Conservation (phyloP, 2,113 vertebrate genomes). For the Mirza zaza region DNA sequence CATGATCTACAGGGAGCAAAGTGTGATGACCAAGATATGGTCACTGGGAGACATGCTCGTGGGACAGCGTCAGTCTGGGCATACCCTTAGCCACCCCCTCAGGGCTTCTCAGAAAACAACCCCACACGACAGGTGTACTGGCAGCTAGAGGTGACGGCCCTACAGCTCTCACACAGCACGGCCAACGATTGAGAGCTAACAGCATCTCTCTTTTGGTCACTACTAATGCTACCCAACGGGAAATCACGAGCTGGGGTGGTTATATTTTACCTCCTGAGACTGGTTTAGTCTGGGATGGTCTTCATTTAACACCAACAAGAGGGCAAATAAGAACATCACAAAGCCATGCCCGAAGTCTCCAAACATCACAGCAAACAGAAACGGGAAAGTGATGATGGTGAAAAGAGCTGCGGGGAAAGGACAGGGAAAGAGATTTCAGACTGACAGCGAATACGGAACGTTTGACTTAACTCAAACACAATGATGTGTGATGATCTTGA, state of each 20-base stretch:
- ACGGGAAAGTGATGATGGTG: constrained; percentile 97
- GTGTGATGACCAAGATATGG: accelerated
- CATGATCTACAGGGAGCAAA: constrained; percentile 86
- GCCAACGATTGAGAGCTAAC: not conserved
- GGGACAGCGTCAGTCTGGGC: accelerated
- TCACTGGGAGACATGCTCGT: accelerated
- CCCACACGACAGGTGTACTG: not conserved
- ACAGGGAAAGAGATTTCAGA: not conserved
- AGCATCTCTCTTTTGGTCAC: not conserved
- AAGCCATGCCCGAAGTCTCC: constrained; percentile 96
- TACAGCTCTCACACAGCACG: not conserved
- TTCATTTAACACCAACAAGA: constrained; percentile 93
- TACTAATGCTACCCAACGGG: too few relatives aligned
- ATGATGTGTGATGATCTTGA: accelerated
- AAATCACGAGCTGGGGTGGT: accelerated
- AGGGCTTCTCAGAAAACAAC: not conserved
- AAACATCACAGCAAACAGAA: constrained; percentile 98
- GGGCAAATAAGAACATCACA: constrained; percentile 93
- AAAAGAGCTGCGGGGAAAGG: constrained; percentile 89
- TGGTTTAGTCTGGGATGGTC: constrained; percentile 90
- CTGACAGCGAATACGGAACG: not conserved
- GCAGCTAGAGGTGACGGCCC: not conserved
- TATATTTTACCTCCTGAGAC: constrained; percentile 90
- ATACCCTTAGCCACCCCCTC: accelerated
- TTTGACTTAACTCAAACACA: not conserved